A percentile compares a stretch with the other conserved stretches of the same genome.
These are phyloP conservation scores for Phanerotoma sp. DNA, from an alignment of 2,888 invertebrate species.

Conservation along the genomic window DNA sequence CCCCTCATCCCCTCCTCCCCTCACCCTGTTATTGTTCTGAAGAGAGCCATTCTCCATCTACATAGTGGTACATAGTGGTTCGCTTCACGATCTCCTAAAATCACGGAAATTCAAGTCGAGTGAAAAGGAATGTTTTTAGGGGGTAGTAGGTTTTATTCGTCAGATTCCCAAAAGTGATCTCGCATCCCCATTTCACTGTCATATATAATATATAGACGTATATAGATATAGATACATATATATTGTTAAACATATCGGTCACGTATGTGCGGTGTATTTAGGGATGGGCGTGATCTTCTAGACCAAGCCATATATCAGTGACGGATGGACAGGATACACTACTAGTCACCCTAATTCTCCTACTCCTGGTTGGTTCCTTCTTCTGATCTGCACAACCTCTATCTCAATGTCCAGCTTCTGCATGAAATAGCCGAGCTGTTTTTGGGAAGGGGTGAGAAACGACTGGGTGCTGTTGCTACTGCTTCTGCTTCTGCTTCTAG, in stretches of 20 bases:
- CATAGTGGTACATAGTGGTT: background rate
- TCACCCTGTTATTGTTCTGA: conserved; percentile 12
- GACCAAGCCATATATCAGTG: conserved; percentile 49
- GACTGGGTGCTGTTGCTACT: too few species aligned
- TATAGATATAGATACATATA: too few species aligned
- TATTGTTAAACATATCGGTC: conserved; percentile 50
- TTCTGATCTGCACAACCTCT: conserved; percentile 20
- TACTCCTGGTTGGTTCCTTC: too few species aligned
- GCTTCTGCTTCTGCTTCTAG: too few species aligned
- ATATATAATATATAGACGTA: conserved; percentile 19
- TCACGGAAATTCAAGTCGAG: conserved; percentile 18
- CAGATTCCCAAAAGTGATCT: background rate
- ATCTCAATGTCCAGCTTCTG: conserved; percentile 11
- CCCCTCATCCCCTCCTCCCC: conserved; percentile 17
- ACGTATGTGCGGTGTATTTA: conserved; percentile 52
- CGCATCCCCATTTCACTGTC: background rate
- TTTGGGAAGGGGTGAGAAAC: conserved; percentile 28
- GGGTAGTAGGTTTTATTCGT: conserved; percentile 22
- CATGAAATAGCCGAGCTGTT: conserved; percentile 16
- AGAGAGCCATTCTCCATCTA: conserved; percentile 15
- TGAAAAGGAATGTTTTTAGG: conserved; percentile 11
- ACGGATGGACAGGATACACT: conserved; percentile 46
- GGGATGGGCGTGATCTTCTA: conserved; percentile 44
- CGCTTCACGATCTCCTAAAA: background rate
- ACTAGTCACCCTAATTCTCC: too few species aligned